phyloP scores from a whole-genome alignment of 1,140 invertebrate species.

The Thaumetopoea pityocampa region DNA sequence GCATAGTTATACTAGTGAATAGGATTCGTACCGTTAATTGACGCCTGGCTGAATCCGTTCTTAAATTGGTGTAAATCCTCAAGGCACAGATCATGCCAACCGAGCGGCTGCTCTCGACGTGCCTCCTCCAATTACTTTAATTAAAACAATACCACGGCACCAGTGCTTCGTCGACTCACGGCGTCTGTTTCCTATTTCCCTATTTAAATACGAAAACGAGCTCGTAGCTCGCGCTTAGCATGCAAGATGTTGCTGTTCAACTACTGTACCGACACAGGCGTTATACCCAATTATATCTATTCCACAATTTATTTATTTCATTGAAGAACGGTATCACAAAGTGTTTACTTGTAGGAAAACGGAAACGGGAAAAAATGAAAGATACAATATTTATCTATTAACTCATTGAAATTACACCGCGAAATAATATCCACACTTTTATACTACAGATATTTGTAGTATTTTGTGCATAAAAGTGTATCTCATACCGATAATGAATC shows the following conservation, averaged over 20 bases:
- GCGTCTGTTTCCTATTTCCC: conserved; percentile 73
- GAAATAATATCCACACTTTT: no score
- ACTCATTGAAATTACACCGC: no score
- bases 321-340: no score
- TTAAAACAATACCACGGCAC: conserved; percentile 72
- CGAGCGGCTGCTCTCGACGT: conserved; percentile 63
- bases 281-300: conserved; percentile 4
- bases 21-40: conserved; percentile 59
- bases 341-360: no score
- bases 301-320: conserved; percentile 2
- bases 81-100: conserved; percentile 71
- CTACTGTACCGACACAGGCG: conserved; percentile 38
- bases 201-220: conserved; percentile 75
- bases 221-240: conserved; percentile 58
- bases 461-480: no score
- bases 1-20: conserved; percentile 35
- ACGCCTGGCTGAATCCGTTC: conserved; percentile 56
- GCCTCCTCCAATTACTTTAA: conserved; percentile 74
- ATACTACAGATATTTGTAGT: no score
- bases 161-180: conserved; percentile 69
- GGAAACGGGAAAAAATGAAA: no score
- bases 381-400: no score
- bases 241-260: conserved; percentile 63
- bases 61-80: conserved; percentile 74
- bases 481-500: no score